Base-by-base conservation (phyloP, 2,888 invertebrate species). In the Calephelis perditalis region DNA sequence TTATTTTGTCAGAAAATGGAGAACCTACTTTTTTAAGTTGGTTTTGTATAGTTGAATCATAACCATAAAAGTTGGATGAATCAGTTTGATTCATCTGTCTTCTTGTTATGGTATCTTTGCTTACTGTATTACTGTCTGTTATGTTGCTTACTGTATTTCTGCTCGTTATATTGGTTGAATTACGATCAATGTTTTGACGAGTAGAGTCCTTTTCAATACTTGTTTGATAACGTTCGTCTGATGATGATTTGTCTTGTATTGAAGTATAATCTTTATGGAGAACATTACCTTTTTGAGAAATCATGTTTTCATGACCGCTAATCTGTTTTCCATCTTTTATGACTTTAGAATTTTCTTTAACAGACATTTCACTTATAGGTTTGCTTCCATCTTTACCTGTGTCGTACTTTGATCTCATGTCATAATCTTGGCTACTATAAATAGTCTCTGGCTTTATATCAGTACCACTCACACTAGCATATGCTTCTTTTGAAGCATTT, bases 391-490 rank as follows among this genome's bases (percentile, higher is more conserved):
- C 91, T 72, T 91, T 89, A 4, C 91, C 92, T 7, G 92, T 87
- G 68, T 93, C 93, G 71, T 89, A 93, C 52, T 86, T 90, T 6
- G 92, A 87, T 68, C 91, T 86, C 77, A 88, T 89, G 58, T 92
- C 91, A 66, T 86, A 90, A 62, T 88, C 87, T 72, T 92, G 86
- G 68, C 89, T 84, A 64, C 90, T 87, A 65, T 91, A 88, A 58
- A 91, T 91, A 57, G 91, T 81, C 77, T 93, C 89, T 10, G 93
- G 91, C 56, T 86, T 85, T n/a, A 93, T 91, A 65, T 87, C 90
- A 7, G 93, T 93, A 15, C 93, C 93, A 67, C 86, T 90, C 46
- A 86, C 82, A 64, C 89, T 91, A 37, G 91, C 85, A 71, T 91
- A 87, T 52, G 84, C 85, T 79, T 93, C 93, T 65, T 91, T 91